Percentiles rank a stretch among this genome's conserved stretches.
phyloP scores from a whole-genome alignment of 2,888 invertebrate species.

The Limnephilus auricula region DNA sequence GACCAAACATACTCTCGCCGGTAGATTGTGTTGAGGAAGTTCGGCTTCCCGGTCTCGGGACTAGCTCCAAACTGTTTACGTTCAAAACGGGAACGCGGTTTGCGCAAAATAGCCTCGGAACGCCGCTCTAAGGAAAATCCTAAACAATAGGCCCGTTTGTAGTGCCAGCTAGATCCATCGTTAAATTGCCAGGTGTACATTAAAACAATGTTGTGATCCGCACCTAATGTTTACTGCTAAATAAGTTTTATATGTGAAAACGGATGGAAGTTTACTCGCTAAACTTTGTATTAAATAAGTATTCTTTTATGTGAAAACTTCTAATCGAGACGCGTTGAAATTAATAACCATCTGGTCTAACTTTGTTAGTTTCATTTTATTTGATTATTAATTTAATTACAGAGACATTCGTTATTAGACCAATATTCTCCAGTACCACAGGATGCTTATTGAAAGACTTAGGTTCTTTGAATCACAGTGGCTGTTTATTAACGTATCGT shows the following conservation, averaged over 20 bases:
- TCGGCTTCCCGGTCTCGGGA: constrained; percentile 5
- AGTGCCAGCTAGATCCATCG: neutral
- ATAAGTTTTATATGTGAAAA: neutral
- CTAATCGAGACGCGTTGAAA: neutral
- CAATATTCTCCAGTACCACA: no score
- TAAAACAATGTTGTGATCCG: neutral
- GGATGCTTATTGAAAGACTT: no score
- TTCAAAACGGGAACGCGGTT: constrained; percentile 25
- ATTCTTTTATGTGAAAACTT: neutral
- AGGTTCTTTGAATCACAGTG: no score
- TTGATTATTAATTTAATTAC: neutral
- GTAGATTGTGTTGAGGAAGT: constrained; percentile 50
- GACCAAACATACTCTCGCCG: neutral
- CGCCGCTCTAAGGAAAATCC: constrained; percentile 3
- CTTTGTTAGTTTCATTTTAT: neutral
- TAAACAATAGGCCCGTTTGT: constrained; percentile 30
- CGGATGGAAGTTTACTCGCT: neutral
- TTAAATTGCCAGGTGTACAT: constrained; percentile 16
- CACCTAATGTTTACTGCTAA: neutral
- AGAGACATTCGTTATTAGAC: no score
- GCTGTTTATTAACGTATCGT: no score
- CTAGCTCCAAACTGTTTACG: constrained; percentile 42
- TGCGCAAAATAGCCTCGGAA: constrained; percentile 2
- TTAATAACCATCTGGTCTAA: neutral
- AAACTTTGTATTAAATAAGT: neutral